A percentile compares a stretch with the other conserved stretches of the same genome.
Conservation (phyloP, 2,888 invertebrate genomes). For the Gastracanthus pulcherrimus region DNA sequence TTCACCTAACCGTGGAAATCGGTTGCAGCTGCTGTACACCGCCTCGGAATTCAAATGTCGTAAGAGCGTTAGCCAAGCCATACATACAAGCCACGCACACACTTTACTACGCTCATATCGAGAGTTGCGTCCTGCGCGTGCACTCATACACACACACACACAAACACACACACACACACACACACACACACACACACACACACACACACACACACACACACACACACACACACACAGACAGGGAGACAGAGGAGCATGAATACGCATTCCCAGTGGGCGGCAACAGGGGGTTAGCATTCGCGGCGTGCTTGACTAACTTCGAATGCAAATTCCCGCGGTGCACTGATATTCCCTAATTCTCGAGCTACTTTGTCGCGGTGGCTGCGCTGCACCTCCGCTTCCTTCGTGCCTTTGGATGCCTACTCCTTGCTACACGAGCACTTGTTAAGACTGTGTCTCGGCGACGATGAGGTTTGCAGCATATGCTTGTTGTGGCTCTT, state of each 20-base stretch:
- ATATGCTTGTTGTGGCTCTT: background rate
- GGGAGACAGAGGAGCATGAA: background rate
- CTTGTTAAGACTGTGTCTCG: conserved; percentile 27
- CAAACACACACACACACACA: background rate
- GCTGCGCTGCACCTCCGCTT: too few species aligned
- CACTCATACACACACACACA: too few species aligned
- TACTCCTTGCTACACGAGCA: too few species aligned
- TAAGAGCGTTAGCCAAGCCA: conserved; percentile 5
- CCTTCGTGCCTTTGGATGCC: too few species aligned
- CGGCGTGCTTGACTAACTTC: conserved; percentile 46
- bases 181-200: background rate
- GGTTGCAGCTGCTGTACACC: background rate
- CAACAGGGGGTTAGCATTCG: conserved; percentile 12
- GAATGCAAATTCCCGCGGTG: conserved; percentile 37
- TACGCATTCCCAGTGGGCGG: background rate
- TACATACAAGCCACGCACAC: background rate
- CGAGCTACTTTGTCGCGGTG: conserved; percentile 27
- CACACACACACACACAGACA: background rate
- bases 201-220: background rate
- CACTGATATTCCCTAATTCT: conserved; percentile 45
- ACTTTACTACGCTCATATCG: background rate
- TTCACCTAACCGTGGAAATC: conserved; percentile 3
- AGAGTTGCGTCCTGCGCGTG: background rate
- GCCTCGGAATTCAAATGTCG: conserved; percentile 8
- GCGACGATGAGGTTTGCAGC: background rate